Percentiles rank a stretch among this genome's conserved stretches.
These are phyloP conservation scores for Andrena flavipes DNA, from an alignment of 2,888 invertebrate species.

Conservation along the genomic window DNA sequence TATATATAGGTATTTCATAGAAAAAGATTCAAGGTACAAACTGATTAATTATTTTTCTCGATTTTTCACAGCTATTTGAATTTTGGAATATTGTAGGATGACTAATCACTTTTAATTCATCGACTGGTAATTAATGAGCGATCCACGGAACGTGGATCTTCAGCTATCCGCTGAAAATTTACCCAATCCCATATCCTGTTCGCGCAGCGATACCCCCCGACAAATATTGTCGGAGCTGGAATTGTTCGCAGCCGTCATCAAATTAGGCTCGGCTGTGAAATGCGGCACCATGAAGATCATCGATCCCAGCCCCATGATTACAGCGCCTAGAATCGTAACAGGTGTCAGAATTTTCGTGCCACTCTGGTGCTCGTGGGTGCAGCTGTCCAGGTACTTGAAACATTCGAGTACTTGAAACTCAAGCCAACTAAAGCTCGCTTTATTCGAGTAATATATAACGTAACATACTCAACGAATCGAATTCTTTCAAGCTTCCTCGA, in stretches of 20 bases:
- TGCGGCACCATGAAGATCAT: slow-evolving; percentile 97
- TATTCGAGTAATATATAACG: too few relatives aligned
- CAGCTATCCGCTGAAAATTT: slow-evolving; percentile 49
- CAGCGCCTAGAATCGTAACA: slow-evolving; percentile 87
- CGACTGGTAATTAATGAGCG: too few relatives aligned
- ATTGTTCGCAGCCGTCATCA: slow-evolving; percentile 89
- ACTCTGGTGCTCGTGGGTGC: too few relatives aligned
- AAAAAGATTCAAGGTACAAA: neutral
- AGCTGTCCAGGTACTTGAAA: too few relatives aligned
- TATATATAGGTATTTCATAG: neutral
- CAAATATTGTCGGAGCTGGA: slow-evolving; percentile 92
- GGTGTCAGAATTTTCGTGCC: neutral
- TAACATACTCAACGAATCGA: too few relatives aligned
- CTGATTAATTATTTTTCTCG: neutral
- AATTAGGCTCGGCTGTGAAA: slow-evolving; percentile 93
- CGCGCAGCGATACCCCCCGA: slow-evolving; percentile 89
- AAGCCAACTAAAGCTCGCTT: too few relatives aligned
- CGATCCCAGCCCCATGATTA: slow-evolving; percentile 97
- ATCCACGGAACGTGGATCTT: too few relatives aligned
- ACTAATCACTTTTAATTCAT: neutral
- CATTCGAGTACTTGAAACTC: too few relatives aligned
- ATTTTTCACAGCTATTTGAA: too few relatives aligned
- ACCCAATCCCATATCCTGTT: slow-evolving; percentile 91
- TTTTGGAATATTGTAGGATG: too few relatives aligned
- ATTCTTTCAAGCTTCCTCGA: too few relatives aligned